These are phyloP conservation scores for Pyxicephalus adspersus DNA, from an alignment of 2,113 vertebrate genomes.

Conservation along the genomic window DNA sequence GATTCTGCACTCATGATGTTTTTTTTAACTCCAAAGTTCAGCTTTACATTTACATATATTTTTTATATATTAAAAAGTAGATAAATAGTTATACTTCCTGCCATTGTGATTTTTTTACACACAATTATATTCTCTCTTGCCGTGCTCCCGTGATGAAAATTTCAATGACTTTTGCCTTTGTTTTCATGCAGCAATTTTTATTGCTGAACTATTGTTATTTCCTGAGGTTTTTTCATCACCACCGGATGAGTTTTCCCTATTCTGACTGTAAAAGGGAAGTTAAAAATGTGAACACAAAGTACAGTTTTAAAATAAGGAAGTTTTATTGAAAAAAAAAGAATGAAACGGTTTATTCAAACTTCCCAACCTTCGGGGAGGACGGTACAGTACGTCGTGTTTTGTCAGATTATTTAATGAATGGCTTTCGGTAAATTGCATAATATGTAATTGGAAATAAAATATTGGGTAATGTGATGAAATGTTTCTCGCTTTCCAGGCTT, in stretches of 20 bases:
- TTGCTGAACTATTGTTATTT: conserved; percentile 15
- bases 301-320: conserved; percentile 43
- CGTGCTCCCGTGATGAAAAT: too few species aligned
- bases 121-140: too few species aligned
- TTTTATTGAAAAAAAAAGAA: conserved; percentile 27
- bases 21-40: too few species aligned
- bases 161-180: conserved; percentile 1
- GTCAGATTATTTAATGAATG: neutral
- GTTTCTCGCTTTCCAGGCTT: too few species aligned
- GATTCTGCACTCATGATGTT: too few species aligned
- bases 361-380: neutral
- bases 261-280: conserved; percentile 28
- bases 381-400: neutral
- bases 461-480: neutral
- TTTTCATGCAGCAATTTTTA: neutral
- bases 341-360: conserved; percentile 21
- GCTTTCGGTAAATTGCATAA: neutral
- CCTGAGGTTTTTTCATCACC: conserved; percentile 20
- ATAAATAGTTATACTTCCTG: too few species aligned
- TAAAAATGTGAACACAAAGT: conserved; percentile 43
- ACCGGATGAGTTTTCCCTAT: conserved; percentile 21
- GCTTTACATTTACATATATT: too few species aligned
- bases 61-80: too few species aligned
- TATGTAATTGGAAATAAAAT: neutral
- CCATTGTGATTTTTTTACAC: too few species aligned